phyloP scores from a whole-genome alignment of 2,113 vertebrate species.

The Tretioscincus oriximinensis region DNA sequence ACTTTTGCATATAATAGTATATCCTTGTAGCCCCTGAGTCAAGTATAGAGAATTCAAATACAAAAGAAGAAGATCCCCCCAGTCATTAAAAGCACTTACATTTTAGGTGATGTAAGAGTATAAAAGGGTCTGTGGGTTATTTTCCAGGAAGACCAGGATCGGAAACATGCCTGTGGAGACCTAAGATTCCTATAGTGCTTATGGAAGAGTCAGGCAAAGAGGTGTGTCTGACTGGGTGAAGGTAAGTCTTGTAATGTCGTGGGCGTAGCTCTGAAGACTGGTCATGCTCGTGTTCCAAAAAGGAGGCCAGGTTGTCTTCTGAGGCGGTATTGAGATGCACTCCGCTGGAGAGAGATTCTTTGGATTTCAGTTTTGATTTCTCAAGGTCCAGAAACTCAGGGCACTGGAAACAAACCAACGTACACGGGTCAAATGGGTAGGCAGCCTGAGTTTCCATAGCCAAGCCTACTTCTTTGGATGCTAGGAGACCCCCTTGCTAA shows the following conservation, averaged over 20 bases:
- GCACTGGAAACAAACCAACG: slow-evolving; percentile 72
- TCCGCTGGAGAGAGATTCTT: slow-evolving; percentile 84
- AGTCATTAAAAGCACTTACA: slow-evolving; percentile 86
- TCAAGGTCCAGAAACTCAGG: slow-evolving; percentile 81
- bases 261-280: slow-evolving; percentile 66
- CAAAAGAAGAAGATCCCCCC: slow-evolving; percentile 60
- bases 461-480: too few relatives aligned
- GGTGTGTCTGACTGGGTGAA: slow-evolving; percentile 81
- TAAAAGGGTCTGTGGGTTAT: slow-evolving; percentile 75
- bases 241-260: slow-evolving; percentile 77
- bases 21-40: slow-evolving; percentile 94
- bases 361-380: slow-evolving; percentile 85
- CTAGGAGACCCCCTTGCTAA: too few relatives aligned
- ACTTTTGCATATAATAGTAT: slow-evolving; percentile 90
- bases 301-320: slow-evolving; percentile 83
- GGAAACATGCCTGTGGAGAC: slow-evolving; percentile 88
- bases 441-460: too few relatives aligned
- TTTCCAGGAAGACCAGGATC: slow-evolving; percentile 88
- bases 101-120: slow-evolving; percentile 76
- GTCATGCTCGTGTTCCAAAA: slow-evolving; percentile 75
- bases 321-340: slow-evolving; percentile 75
- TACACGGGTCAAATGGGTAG: slow-evolving; percentile 2
- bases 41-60: slow-evolving; percentile 87
- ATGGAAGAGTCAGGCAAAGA: slow-evolving; percentile 80
- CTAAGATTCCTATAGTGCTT: slow-evolving; percentile 74